phyloP scores from a whole-genome alignment of 2,888 invertebrate species.

The Caenorhabditis wallacei region DNA sequence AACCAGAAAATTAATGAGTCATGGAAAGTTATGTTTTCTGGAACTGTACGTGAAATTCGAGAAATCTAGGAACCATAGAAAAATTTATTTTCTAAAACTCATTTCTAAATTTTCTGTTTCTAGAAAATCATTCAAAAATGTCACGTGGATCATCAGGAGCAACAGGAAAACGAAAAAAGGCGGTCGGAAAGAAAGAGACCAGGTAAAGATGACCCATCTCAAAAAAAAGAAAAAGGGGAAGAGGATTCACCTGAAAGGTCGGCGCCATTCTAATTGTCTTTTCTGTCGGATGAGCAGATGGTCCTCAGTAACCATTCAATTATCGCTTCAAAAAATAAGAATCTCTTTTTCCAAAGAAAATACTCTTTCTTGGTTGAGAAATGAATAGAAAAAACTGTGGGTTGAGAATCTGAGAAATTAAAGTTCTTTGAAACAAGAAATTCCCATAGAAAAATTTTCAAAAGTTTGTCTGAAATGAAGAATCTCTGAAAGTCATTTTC shows the following conservation, averaged over 20 bases:
- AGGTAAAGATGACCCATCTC: slow-evolving; percentile 13
- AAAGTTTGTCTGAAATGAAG: background rate
- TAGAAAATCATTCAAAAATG: slow-evolving; percentile 20
- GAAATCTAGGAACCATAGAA: too few species aligned
- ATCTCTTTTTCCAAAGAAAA: background rate
- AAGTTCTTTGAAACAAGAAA: slow-evolving; percentile 1
- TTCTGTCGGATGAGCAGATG: slow-evolving; percentile 31
- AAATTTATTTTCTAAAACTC: background rate
- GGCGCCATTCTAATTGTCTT: slow-evolving; percentile 52
- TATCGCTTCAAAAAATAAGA: slow-evolving; percentile 40
- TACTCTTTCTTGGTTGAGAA: background rate
- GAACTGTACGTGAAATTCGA: too few species aligned
- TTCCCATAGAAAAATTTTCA: background rate
- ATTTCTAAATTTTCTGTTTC: background rate
- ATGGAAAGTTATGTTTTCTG: too few species aligned
- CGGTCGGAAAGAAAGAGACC: background rate
- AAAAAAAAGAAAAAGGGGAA: background rate
- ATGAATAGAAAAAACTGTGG: background rate
- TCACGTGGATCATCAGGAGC: slow-evolving; percentile 16
- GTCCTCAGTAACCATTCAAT: slow-evolving; percentile 29
- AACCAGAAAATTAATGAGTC: background rate
- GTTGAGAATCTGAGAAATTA: background rate
- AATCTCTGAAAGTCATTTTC: background rate
- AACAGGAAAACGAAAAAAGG: background rate
- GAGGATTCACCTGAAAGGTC: background rate